Evolutionary conservation across 2,113 vertebrate genomes (phyloP), one percentile per base, ranked within the genome.

Genomic region (Cinclus cinclus): DNA sequence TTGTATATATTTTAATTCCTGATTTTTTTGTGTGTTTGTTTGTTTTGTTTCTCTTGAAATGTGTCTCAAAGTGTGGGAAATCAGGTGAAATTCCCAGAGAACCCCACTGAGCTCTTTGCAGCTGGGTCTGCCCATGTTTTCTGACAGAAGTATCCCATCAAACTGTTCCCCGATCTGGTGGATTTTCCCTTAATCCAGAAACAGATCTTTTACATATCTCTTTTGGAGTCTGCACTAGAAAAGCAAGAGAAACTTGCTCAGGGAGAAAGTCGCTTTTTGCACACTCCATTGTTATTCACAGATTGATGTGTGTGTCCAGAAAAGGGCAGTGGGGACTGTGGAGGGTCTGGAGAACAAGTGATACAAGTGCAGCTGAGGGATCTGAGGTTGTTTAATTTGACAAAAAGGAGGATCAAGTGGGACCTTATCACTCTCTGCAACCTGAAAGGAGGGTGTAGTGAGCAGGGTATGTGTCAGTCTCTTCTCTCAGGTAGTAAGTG

Each of bases 391-490:
- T 47, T 69, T 16, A 9, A 6, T 10, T 25, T 69, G 55, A 17
- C 15, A 31, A 31, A 67, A 75, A 55, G 7, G 41, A 76, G 30
- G 8, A 5, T 60, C 53, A 39, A 33, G 6, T 2, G 9, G 3
- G 16, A 39, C 16, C 20, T 59, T 21, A 22, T 30, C 13, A 30
- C 11, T 21, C 8, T 52, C 28, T 11, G 11, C 7, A 47, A 21
- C 25, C 30, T 69, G 47, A 46, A 41, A 62, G 12, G 25, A 55
- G 14, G 11, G 1, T 41, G 14, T 5, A 35, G 30, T 11, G 15
- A 55, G 35, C 11, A 16, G 5, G 17, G 7, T 6, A 7, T 42
- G 3, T 47, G 39, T 35, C 1, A 0, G 25, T 23, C n/a, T 62
- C 21, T 49, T 37, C 25, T 52, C 31, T n/a, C 55, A 20, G 30